A percentile compares a stretch with the other conserved stretches of the same genome.
phyloP scores from a whole-genome alignment of 2,888 invertebrate genomes.

The Macaria liturata region DNA sequence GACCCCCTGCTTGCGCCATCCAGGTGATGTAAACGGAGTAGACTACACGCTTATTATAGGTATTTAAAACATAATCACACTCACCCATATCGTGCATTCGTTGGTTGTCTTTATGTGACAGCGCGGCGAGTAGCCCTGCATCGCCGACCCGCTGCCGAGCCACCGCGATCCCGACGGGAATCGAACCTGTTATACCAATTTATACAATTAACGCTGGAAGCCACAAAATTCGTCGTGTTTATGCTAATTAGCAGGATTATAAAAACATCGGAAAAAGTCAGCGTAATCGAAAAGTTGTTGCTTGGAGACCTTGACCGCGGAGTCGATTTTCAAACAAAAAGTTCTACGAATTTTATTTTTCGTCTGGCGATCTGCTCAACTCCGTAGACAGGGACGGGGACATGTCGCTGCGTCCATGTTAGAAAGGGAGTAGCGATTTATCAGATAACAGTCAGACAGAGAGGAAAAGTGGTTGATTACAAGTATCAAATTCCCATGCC shows the following conservation, averaged over 20 bases:
- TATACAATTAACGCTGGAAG: neutral
- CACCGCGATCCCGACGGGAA: constrained; percentile 93
- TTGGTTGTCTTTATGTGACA: constrained; percentile 82
- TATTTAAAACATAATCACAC: constrained; percentile 33
- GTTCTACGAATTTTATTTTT: constrained; percentile 12
- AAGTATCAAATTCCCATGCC: constrained; percentile 13
- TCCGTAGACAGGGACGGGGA: constrained; percentile 9
- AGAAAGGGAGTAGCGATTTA: constrained; percentile 9
- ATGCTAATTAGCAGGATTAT: too few species aligned
- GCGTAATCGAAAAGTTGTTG: constrained; percentile 4
- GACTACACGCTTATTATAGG: constrained; percentile 8
- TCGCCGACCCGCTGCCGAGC: constrained; percentile 90
- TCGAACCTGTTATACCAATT: constrained; percentile 61
- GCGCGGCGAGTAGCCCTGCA: constrained; percentile 81
- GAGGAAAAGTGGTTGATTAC: constrained; percentile 7
- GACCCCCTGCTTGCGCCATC: constrained; percentile 20
- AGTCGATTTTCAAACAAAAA: constrained; percentile 6
- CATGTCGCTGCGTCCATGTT: neutral
- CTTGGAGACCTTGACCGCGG: constrained; percentile 15
- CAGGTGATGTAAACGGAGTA: constrained; percentile 12
- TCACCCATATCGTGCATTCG: constrained; percentile 83
- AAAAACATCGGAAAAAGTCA: too few species aligned
- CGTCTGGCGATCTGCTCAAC: constrained; percentile 9
- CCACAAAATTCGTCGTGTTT: too few species aligned
- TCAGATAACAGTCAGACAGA: constrained; percentile 6